These are phyloP conservation scores for Horisme vitalbata DNA, from an alignment of 2,888 invertebrate species.

Conservation along the genomic window DNA sequence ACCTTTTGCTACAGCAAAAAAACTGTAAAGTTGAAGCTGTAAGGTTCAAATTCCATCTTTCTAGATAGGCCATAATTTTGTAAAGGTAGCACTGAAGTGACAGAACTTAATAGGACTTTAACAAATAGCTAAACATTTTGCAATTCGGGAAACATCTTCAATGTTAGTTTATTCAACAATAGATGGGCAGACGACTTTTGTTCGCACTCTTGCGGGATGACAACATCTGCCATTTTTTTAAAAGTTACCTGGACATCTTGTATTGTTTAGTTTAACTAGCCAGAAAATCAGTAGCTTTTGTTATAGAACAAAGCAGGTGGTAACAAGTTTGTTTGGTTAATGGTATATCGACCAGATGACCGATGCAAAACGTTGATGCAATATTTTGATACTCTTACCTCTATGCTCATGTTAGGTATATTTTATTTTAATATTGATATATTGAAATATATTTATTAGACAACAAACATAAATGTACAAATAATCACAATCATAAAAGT, in stretches of 20 bases:
- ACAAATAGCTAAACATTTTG: slow-evolving; percentile 81
- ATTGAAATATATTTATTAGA: too few species aligned
- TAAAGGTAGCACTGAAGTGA: slow-evolving; percentile 62
- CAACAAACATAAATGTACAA: too few species aligned
- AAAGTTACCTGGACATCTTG: slow-evolving; percentile 58
- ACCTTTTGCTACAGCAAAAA: slow-evolving; percentile 23
- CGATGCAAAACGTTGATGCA: slow-evolving; percentile 49
- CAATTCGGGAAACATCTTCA: slow-evolving; percentile 77
- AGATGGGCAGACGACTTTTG: slow-evolving; percentile 63
- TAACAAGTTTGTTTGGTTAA: slow-evolving; percentile 60
- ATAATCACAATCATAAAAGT: too few species aligned
- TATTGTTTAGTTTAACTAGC: slow-evolving; percentile 78
- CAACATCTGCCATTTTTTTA: slow-evolving; percentile 78
- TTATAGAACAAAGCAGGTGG: slow-evolving; percentile 55
- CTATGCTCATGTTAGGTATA: too few species aligned
- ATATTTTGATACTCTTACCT: too few species aligned
- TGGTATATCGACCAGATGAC: slow-evolving; percentile 48
- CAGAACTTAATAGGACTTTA: slow-evolving; percentile 79
- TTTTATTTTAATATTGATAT: too few species aligned
- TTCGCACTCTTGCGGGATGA: slow-evolving; percentile 59
- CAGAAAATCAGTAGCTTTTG: slow-evolving; percentile 77
- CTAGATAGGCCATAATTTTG: slow-evolving; percentile 36
- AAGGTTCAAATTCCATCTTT: slow-evolving; percentile 38
- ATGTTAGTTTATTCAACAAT: slow-evolving; percentile 76
- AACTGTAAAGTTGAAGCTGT: slow-evolving; percentile 30